Percentiles rank a stretch among this genome's conserved stretches.
These are phyloP conservation scores for Panorpa germanica DNA, from an alignment of 2,888 invertebrate genomes.

Conservation along the genomic window DNA sequence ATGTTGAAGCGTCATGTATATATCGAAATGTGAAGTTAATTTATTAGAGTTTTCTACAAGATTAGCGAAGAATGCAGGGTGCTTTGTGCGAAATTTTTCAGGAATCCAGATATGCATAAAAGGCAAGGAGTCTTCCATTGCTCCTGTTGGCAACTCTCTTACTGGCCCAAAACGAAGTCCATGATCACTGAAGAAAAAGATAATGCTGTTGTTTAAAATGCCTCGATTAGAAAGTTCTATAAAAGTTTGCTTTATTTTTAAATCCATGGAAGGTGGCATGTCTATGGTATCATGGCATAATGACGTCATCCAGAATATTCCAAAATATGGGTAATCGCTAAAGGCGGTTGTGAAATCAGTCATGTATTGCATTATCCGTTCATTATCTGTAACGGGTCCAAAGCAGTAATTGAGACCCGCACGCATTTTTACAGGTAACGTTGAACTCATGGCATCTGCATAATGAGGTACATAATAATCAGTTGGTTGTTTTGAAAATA, in stretches of 20 bases:
- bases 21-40: slow-evolving; percentile 55
- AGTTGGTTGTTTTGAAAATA: slow-evolving; percentile 51
- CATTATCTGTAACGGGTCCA: slow-evolving; percentile 41
- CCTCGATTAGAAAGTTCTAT: slow-evolving; percentile 35
- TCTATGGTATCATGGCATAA: slow-evolving; percentile 54
- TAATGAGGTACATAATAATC: slow-evolving; percentile 68
- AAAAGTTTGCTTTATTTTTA: slow-evolving; percentile 35
- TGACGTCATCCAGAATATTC: slow-evolving; percentile 62
- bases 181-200: slow-evolving; percentile 61
- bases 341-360: slow-evolving; percentile 44
- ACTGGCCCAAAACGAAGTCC: slow-evolving; percentile 60
- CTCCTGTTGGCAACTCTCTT: slow-evolving; percentile 45
- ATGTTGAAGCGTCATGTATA: slow-evolving; percentile 50
- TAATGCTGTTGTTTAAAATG: slow-evolving; percentile 40
- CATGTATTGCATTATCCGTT: slow-evolving; percentile 48
- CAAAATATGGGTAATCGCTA: slow-evolving; percentile 42
- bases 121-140: slow-evolving; percentile 61
- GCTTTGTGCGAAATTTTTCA: too few relatives aligned
- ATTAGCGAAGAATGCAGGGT: slow-evolving; percentile 32
- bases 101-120: slow-evolving; percentile 48
- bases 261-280: slow-evolving; percentile 45
- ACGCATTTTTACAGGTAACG: slow-evolving; percentile 27
- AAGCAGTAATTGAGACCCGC: slow-evolving; percentile 34
- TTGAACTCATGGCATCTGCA: slow-evolving; percentile 43
- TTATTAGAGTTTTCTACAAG: slow-evolving; percentile 40